Base-by-base conservation (phyloP, 1,140 invertebrate genomes). In the Sycobia sp. region DNA sequence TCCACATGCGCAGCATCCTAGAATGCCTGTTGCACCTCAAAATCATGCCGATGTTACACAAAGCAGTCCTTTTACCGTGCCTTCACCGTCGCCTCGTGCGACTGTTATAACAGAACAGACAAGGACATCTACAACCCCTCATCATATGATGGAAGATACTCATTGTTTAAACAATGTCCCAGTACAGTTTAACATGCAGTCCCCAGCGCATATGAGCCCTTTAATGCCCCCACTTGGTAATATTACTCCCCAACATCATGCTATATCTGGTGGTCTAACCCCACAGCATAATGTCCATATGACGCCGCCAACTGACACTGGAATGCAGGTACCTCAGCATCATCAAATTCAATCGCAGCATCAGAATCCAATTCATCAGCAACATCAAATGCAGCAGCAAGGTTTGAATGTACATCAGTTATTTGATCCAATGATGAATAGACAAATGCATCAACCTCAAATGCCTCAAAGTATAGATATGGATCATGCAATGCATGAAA, bases 1-100 rank as follows among this genome's bases (percentile, higher is more conserved):
- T 27, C 81, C 84, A 57, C 84, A 84, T 49, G 81, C 83, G 43
- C 82, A 83, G 50, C 84, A 85, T 73, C 85, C 84, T 46, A 82
- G 84, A 71, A 77, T 84, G 60, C 84, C 84, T 44, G 76, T 84
- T 3, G 71, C 77, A 25, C 75, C 75, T 7, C 77, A 78, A 47
- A 81, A 80, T 70, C 76, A 80, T 72, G 81, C 72, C 75, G 85
- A 86, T 78, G 76, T 77, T 73, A 75, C 80, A 66, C 81, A 73
- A 69, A 80, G 75, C 74, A 76, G 76, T 62, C 75, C 74, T 18
- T 82, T 78, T 59, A 77, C 76, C 51, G 79, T 80, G 74, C 81
- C 78, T 76, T 79, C 78, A 53, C 78, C 79, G 58, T 77, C 78
- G 54, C 76, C 78, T 56, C 71, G 82, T 60, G 79, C 82, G 13